Conservation (phyloP, 2,113 vertebrate species). For the Alosa alosa region DNA sequence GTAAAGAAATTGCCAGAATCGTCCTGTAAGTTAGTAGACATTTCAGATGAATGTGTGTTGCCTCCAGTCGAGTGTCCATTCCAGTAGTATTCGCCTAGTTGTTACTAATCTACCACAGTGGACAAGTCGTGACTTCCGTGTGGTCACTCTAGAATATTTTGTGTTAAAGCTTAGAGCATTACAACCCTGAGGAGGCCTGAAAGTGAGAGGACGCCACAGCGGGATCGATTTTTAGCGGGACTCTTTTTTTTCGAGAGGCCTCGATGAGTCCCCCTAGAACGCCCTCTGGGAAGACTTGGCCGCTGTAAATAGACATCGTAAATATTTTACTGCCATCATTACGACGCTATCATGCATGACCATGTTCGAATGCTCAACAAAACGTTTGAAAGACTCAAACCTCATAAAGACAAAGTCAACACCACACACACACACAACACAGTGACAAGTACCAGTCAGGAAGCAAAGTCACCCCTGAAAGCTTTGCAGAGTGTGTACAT, state of each 20-base stretch:
- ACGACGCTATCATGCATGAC: conserved; percentile 57
- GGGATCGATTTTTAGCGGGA: background rate
- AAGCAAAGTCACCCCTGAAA: background rate
- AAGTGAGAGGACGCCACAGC: background rate
- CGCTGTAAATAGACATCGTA: conserved; percentile 39
- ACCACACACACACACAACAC: background rate
- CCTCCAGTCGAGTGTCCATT: too few relatives aligned
- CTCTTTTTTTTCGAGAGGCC: too few relatives aligned
- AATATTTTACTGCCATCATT: conserved; percentile 61
- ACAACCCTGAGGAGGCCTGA: background rate
- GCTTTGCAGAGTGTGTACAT: background rate
- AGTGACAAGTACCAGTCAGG: background rate
- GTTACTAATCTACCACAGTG: background rate
- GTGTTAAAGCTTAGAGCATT: background rate
- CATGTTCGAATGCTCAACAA: conserved; percentile 56
- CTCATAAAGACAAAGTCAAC: conserved; percentile 30
- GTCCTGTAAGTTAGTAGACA: too few relatives aligned
- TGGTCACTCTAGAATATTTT: background rate
- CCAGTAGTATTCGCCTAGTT: background rate
- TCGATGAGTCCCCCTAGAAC: too few relatives aligned
- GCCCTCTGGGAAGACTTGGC: too few relatives aligned
- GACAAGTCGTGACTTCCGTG: background rate
- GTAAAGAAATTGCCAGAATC: too few relatives aligned
- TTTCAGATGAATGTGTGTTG: too few relatives aligned
- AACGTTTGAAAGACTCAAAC: conserved; percentile 32